phyloP scores from a whole-genome alignment of 1,140 invertebrate genomes.

The Schmidtea mediterranea region DNA sequence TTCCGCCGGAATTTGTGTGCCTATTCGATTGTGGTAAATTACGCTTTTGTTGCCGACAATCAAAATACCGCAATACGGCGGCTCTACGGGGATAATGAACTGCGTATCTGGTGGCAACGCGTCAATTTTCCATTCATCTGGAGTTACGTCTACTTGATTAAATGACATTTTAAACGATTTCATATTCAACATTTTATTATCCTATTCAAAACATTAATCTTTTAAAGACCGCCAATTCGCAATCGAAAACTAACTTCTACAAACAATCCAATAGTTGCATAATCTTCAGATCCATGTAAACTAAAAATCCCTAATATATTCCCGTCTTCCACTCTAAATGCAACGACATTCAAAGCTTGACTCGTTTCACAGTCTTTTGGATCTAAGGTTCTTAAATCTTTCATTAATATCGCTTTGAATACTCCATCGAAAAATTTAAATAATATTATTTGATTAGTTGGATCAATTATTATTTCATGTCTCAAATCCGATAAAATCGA shows the following conservation, averaged over 20 bases:
- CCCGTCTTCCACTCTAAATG: not conserved
- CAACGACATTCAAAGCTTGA: conserved; percentile 23
- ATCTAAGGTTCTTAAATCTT: conserved; percentile 63
- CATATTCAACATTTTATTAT: not conserved
- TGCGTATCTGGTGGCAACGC: not conserved
- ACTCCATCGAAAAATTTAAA: conserved; percentile 78
- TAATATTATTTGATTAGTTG: conserved; percentile 64
- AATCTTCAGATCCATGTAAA: conserved; percentile 3
- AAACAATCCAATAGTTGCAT: conserved; percentile 2
- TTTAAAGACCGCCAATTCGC: conserved; percentile 38
- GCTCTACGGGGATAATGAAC: conserved; percentile 38
- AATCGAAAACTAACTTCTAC: conserved; percentile 38
- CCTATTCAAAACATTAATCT: not conserved
- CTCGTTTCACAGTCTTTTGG: conserved; percentile 70
- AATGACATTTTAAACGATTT: conserved; percentile 3
- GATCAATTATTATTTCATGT: conserved; percentile 49
- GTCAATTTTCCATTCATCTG: conserved; percentile 24
- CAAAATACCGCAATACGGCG: conserved; percentile 67
- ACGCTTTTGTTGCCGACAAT: conserved; percentile 91
- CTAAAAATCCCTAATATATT: not conserved
- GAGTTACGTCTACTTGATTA: conserved; percentile 4
- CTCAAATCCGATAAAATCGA: not conserved
- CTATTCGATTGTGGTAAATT: conserved; percentile 71
- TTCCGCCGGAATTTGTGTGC: conserved; percentile 12
- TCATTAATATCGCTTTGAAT: conserved; percentile 49